Percentiles rank a stretch among this genome's conserved stretches.
Conservation (phyloP, 2,797 vertebrate genomes). For the Jordanella pulchra region DNA sequence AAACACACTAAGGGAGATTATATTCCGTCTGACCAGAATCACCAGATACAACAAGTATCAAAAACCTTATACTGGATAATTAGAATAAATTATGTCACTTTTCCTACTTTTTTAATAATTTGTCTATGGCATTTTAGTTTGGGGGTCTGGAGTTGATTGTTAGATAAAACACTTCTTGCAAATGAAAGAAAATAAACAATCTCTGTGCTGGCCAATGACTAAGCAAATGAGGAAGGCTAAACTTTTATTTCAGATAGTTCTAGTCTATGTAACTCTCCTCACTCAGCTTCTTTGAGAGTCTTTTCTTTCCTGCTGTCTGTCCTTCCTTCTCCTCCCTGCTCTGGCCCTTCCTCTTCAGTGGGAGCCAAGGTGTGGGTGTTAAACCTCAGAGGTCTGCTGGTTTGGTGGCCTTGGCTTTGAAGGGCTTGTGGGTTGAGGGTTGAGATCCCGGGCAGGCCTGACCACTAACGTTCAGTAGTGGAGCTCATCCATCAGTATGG, state of each 20-base stretch:
- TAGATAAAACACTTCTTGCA: not conserved
- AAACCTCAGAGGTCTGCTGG: conserved; percentile 67
- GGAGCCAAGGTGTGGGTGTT: conserved; percentile 70
- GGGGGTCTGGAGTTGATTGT: not conserved
- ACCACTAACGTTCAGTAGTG: conserved; percentile 63
- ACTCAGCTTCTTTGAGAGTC: not conserved
- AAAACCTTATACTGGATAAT: no score
- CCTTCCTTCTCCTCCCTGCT: not conserved
- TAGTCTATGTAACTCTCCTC: not conserved
- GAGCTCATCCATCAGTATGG: conserved; percentile 58
- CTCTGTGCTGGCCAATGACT: not conserved
- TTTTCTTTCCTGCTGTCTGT: not conserved
- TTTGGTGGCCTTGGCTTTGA: conserved; percentile 77
- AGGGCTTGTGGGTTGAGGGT: conserved; percentile 70
- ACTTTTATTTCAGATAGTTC: not conserved
- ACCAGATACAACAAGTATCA: no score
- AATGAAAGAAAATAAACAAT: not conserved
- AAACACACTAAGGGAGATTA: no score
- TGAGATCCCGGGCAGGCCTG: conserved; percentile 66
- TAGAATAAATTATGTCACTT: not conserved
- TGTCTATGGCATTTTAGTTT: not conserved
- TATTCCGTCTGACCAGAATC: no score
- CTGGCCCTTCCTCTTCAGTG: conserved; percentile 3
- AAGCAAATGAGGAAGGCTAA: not conserved
- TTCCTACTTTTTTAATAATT: not conserved